A percentile compares a stretch with the other conserved stretches of the same genome.
These are phyloP conservation scores for Andrena hattorfiana DNA, from an alignment of 2,888 invertebrate genomes.

Conservation along the genomic window DNA sequence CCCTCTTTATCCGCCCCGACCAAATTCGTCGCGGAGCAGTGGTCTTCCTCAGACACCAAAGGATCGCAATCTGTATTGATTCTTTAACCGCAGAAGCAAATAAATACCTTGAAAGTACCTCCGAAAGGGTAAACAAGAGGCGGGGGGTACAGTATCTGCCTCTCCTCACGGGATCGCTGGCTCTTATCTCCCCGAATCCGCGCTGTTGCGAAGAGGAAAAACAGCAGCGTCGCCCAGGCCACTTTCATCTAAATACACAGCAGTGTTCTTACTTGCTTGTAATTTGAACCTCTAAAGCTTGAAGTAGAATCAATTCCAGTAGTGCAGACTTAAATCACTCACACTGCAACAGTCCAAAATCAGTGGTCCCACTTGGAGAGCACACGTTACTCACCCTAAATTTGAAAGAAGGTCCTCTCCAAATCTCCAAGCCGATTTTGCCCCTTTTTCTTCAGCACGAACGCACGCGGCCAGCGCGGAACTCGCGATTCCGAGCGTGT, in stretches of 20 bases:
- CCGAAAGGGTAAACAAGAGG: conserved; percentile 87
- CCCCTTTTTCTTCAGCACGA: conserved; percentile 13
- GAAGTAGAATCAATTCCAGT: background rate
- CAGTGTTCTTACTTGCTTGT: background rate
- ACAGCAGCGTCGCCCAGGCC: background rate
- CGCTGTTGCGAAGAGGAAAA: background rate
- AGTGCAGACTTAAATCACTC: background rate
- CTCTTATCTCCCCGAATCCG: background rate
- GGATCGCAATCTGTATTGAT: background rate
- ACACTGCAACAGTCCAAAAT: background rate
- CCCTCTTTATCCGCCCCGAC: background rate
- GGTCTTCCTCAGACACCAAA: background rate
- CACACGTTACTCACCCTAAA: conserved; percentile 16
- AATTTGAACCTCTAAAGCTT: background rate
- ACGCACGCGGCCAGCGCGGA: conserved; percentile 26
- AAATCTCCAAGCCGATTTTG: conserved; percentile 30
- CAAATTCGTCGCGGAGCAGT: background rate
- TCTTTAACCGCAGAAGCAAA: background rate
- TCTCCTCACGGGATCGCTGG: conserved; percentile 36
- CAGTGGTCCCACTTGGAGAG: background rate
- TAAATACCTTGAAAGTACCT: conserved; percentile 86
- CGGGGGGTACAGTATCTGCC: conserved; percentile 78
- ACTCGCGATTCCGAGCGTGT: conserved; percentile 34
- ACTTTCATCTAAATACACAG: conserved; percentile 24
- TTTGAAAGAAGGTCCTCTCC: conserved; percentile 15